Conservation (phyloP, 1,140 invertebrate species). For the Bombus affinis region DNA sequence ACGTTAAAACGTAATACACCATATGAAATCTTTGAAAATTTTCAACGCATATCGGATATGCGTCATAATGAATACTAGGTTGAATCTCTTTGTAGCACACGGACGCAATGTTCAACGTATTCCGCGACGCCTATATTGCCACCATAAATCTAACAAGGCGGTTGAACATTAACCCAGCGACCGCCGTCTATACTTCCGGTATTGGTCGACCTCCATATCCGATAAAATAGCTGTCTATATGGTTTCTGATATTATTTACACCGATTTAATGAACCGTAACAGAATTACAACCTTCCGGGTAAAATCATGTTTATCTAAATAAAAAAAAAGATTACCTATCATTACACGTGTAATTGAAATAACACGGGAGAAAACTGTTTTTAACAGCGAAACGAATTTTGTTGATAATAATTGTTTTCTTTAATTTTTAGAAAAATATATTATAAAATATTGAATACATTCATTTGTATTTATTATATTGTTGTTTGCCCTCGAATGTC, state of each 20-base stretch:
- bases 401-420: too few species aligned
- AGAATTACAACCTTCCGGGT: background rate
- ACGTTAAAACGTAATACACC: background rate
- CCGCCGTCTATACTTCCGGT: constrained; percentile 70
- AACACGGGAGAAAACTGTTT: background rate
- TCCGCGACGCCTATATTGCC: constrained; percentile 75
- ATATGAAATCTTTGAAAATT: constrained; percentile 18
- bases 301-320: constrained; percentile 4
- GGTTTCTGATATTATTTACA: constrained; percentile 68
- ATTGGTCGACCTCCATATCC: constrained; percentile 67
- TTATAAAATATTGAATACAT: too few species aligned
- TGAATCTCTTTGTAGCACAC: constrained; percentile 26
- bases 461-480: too few species aligned
- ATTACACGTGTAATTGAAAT: background rate
- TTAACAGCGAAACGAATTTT: background rate
- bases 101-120: constrained; percentile 69
- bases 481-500: background rate
- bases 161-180: constrained; percentile 71
- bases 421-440: too few species aligned
- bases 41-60: constrained; percentile 23
- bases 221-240: constrained; percentile 68
- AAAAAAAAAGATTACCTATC: background rate
- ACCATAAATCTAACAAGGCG: constrained; percentile 77
- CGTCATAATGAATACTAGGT: constrained; percentile 33
- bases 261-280: constrained; percentile 72